phyloP scores from a whole-genome alignment of 2,113 vertebrate genomes.

The Lophura nycthemera region DNA sequence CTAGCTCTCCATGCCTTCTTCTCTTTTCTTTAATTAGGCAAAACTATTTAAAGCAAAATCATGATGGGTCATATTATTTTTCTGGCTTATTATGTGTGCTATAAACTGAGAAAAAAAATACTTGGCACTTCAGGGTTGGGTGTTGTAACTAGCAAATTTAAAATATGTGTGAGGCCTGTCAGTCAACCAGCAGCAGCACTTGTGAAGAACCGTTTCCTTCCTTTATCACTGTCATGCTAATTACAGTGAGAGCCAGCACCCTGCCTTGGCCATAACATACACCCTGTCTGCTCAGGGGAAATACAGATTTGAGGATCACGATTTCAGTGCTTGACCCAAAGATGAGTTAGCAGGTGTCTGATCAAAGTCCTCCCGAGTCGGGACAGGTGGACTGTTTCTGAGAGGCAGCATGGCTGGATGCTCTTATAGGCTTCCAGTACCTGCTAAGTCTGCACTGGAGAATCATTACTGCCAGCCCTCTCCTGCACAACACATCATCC shows the following conservation, averaged over 20 bases:
- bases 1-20: not conserved
- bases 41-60: not conserved
- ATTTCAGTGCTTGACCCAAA: not conserved
- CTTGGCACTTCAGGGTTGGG: not conserved
- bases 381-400: not conserved
- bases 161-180: not conserved
- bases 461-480: not conserved
- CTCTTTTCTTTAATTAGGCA: conserved; percentile 11
- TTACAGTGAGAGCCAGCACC: not conserved
- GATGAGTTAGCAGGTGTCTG: not conserved
- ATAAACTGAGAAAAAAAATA: conserved; percentile 19
- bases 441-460: not conserved
- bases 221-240: not conserved
- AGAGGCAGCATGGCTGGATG: not conserved
- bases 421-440: not conserved
- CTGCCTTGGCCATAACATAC: not conserved
- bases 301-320: not conserved
- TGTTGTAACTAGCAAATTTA: not conserved
- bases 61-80: not conserved
- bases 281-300: not conserved
- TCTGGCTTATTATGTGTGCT: not conserved
- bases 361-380: not conserved
- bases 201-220: not conserved
- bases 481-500: not conserved
- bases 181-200: not conserved